phyloP scores from a whole-genome alignment of 2,113 vertebrate species.

The Gymnocephalus cernua region DNA sequence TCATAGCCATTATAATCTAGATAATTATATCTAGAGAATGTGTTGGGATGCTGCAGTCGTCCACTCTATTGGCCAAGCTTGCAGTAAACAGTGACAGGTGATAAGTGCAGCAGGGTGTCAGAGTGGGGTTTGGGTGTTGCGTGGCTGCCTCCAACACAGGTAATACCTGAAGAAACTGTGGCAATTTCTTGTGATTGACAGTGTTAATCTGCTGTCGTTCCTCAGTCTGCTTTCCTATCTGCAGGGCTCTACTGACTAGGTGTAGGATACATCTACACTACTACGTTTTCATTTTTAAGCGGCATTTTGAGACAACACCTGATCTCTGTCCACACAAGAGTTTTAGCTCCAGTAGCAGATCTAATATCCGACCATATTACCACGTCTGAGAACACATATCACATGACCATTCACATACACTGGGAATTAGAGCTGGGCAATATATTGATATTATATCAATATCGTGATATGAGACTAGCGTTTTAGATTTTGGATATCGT shows the following conservation, averaged over 20 bases:
- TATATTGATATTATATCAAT: no score
- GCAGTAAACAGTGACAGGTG: background rate
- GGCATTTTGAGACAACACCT: no score
- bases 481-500: no score
- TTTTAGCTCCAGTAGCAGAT: no score
- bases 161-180: background rate
- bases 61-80: background rate
- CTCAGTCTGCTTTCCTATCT: background rate
- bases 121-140: background rate
- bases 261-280: background rate
- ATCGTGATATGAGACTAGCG: no score
- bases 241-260: constrained; percentile 17
- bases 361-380: no score
- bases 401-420: no score
- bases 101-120: background rate
- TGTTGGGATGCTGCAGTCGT: background rate
- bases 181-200: constrained; percentile 3
- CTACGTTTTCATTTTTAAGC: no score
- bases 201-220: background rate
- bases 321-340: no score
- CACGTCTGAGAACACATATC: no score
- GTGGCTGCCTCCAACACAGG: background rate
- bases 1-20: background rate
- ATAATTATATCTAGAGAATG: constrained; percentile 1
- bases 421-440: no score